These are phyloP conservation scores for Morbakka virulenta DNA, from an alignment of 30 jellyfish, hydroid and myxozoan genomes.

Conservation along the genomic window DNA sequence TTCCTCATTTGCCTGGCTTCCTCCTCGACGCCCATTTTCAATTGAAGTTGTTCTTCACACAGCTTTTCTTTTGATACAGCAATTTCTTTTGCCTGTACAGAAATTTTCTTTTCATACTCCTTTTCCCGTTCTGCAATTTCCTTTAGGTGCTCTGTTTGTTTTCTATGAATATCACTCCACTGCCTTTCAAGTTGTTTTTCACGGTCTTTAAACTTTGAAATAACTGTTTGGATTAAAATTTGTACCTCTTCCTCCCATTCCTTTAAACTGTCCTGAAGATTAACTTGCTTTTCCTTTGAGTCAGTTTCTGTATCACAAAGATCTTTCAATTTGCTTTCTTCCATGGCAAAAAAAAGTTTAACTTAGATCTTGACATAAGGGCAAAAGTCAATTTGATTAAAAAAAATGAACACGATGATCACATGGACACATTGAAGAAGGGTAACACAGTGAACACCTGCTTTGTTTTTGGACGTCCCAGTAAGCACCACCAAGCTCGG, in stretches of 20 bases:
- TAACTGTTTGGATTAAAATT: not conserved
- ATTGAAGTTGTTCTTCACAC: not conserved
- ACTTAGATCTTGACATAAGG: too few relatives aligned
- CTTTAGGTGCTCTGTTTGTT: not conserved
- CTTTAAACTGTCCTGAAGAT: too few relatives aligned
- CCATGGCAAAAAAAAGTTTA: too few relatives aligned
- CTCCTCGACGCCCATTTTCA: conserved; percentile 24
- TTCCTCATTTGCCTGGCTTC: conserved; percentile 16
- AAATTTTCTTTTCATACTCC: not conserved
- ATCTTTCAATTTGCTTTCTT: too few relatives aligned
- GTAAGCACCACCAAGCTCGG: too few relatives aligned
- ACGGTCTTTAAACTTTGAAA: not conserved
- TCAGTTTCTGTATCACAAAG: too few relatives aligned
- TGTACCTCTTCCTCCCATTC: not conserved
- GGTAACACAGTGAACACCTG: too few relatives aligned
- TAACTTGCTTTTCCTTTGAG: too few relatives aligned
- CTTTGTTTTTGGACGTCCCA: too few relatives aligned
- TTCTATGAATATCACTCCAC: not conserved
- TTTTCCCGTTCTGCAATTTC: not conserved
- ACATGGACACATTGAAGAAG: too few relatives aligned
- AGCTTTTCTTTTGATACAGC: conserved; percentile 3
- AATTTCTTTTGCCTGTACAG: not conserved
- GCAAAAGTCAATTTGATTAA: too few relatives aligned
- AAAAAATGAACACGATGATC: too few relatives aligned
- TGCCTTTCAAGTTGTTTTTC: not conserved